Evolutionary conservation across 2,113 vertebrate genomes (phyloP).

Genomic region (Thinocorus orbignyianus): DNA sequence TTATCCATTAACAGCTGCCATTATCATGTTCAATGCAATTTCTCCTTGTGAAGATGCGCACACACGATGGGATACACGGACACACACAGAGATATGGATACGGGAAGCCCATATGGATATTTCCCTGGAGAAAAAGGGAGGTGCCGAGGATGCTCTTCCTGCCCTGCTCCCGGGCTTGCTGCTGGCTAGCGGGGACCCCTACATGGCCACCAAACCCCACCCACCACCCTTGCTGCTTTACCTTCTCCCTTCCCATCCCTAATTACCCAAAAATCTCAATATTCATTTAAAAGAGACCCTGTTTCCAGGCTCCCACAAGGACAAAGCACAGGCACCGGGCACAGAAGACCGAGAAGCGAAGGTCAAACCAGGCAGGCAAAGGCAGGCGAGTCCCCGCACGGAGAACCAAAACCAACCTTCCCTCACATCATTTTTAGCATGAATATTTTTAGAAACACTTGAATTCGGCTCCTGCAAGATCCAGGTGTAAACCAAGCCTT

Average conservation of each 20-base stretch:
- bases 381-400: accelerated
- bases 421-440: not conserved
- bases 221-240: accelerated
- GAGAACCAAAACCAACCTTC: not conserved
- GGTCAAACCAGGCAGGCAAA: not conserved
- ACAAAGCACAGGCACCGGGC: accelerated
- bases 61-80: accelerated
- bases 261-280: not conserved
- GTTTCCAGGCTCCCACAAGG: not conserved
- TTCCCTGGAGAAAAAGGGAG: not conserved
- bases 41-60: accelerated
- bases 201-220: accelerated
- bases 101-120: accelerated
- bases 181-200: accelerated
- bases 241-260: not conserved
- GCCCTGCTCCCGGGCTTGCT: accelerated
- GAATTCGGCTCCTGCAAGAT: not conserved
- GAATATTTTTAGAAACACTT: not conserved
- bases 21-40: accelerated
- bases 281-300: not conserved
- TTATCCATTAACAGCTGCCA: accelerated
- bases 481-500: not conserved
- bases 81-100: accelerated
- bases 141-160: not conserved
- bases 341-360: not conserved